Percentiles rank a stretch among this genome's conserved stretches.
phyloP scores from a whole-genome alignment of 2,113 vertebrate species.

The Sinosuthora webbiana region DNA sequence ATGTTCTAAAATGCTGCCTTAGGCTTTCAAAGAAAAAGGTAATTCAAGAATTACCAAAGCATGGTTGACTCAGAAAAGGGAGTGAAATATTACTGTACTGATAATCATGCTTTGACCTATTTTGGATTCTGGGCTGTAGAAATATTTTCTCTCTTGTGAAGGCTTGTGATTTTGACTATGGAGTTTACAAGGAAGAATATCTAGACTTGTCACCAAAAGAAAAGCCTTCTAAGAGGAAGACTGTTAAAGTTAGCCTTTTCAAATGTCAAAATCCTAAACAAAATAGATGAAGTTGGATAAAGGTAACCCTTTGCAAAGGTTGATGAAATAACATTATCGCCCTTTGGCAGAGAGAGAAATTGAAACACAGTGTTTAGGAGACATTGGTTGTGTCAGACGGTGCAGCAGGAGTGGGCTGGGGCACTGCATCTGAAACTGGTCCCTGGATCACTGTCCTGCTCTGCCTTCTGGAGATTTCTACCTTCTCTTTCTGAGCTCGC shows the following conservation, averaged over 20 bases:
- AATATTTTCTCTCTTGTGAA: not conserved
- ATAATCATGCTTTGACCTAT: not conserved
- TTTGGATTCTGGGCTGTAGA: not conserved
- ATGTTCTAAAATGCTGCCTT: not conserved
- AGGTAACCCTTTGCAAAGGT: conserved; percentile 45
- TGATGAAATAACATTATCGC: conserved; percentile 39
- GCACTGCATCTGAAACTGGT: not conserved
- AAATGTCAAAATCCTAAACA: conserved; percentile 36
- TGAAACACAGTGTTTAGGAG: not conserved
- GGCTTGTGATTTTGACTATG: not conserved
- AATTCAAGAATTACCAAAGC: not conserved
- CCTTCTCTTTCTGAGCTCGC: not conserved
- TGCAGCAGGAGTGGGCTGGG: not conserved
- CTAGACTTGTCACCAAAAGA: not conserved
- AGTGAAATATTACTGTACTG: not conserved
- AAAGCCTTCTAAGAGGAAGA: not conserved
- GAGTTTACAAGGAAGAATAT: not conserved
- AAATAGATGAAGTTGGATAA: not conserved
- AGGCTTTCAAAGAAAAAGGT: not conserved
- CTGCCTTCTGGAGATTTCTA: not conserved
- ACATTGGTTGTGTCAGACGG: not conserved
- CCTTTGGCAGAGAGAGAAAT: conserved; percentile 24
- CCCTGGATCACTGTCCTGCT: not conserved
- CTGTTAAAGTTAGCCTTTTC: conserved; percentile 48
- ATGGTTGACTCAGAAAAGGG: not conserved